phyloP scores from a whole-genome alignment of 2,113 vertebrate genomes.

The Turnix velox region DNA sequence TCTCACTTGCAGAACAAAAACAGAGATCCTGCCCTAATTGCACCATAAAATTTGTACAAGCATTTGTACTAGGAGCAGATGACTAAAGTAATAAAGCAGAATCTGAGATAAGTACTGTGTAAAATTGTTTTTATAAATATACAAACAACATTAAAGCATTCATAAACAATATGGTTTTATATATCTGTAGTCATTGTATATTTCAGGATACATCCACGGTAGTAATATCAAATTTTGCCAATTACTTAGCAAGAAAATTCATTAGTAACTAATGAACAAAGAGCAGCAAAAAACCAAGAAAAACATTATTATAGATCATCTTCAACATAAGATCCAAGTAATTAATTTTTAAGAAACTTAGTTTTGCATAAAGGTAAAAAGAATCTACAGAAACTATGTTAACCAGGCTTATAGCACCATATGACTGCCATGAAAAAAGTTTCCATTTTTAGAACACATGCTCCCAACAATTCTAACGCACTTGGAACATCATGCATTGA shows the following conservation, averaged over 20 bases:
- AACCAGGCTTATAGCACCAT: background rate
- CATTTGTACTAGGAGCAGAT: background rate
- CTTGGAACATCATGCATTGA: background rate
- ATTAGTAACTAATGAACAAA: background rate
- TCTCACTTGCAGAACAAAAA: background rate
- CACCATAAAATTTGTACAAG: background rate
- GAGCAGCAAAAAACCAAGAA: background rate
- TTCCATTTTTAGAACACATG: background rate
- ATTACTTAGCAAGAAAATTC: background rate
- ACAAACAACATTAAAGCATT: background rate
- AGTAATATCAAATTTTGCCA: background rate
- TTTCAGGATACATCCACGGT: background rate
- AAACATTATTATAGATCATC: background rate
- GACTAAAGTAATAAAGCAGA: background rate
- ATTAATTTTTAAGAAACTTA: background rate
- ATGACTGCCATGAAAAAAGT: background rate
- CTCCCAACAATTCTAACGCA: background rate
- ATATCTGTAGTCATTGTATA: too few species aligned
- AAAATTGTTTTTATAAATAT: background rate
- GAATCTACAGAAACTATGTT: background rate
- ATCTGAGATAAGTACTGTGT: background rate
- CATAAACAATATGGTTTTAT: background rate
- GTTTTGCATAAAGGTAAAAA: background rate
- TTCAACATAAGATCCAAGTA: background rate
- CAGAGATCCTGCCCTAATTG: background rate